Base-by-base conservation (phyloP, 1,140 invertebrate genomes). In the Leptoteleia sp. region DNA sequence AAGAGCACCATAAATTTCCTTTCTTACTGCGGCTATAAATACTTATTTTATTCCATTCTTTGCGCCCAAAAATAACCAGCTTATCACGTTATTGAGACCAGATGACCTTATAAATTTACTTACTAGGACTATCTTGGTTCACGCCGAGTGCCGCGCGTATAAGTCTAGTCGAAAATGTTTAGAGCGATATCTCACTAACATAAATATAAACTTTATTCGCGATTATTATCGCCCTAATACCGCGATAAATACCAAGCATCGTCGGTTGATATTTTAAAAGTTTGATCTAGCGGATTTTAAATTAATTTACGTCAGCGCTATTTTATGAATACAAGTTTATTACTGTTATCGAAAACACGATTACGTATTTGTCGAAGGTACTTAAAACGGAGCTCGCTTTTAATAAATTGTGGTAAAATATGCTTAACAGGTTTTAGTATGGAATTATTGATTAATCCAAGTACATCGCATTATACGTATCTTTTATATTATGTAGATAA, bases 131-230 rank as follows among this genome's bases (percentile, higher is more conserved):
- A 52, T 37, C 45, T 48, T 19, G 48, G 31, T 37, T 37, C 48
- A 25, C 17, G 11, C 17, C n/a, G 22, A 55, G 8, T 11, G 19
- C n/a, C 12, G n/a, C 4, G n/a, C 8, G 9, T 40, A 8, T 13
- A 54, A 1, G 25, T 38, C 17, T 25, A 54, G 19, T 5, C 31
- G 22, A 50, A 19, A 9, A 37, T 54, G 12, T 38, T 54, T 54
- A 54, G 45, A 27, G n/a, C 22, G 27, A 48, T 48, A 48, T 16
- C 45, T 35, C 15, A 9, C 31, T 33, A 50, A 50, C 47, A 50
- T 50, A 50, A 50, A 50, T 50, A 50, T 50, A 50, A 50, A 50
- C 47, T 52, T 52, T 52, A 52, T 52, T 52, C n/a, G 16, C 37
- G 35, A 52, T 37, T 52, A 52, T 48, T 48, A 13, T 12, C 4